Evolutionary conservation across 2,888 invertebrate genomes (phyloP).

Genomic region (Epinotia bilunana): DNA sequence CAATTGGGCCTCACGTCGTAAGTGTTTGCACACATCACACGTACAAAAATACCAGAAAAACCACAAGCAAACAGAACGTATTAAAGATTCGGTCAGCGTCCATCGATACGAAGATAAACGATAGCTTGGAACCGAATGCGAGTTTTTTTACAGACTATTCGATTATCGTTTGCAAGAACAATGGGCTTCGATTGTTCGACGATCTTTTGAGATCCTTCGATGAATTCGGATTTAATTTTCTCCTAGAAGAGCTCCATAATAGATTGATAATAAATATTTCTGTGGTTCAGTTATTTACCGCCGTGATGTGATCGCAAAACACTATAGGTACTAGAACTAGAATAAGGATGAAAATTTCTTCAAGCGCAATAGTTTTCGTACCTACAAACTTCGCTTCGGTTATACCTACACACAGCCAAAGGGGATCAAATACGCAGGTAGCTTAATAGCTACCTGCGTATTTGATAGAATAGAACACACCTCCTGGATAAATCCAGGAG

Average conservation of each 20-base stretch:
- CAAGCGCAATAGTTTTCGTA: no score
- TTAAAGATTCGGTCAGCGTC: conserved; percentile 32
- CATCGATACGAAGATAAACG: conserved; percentile 40
- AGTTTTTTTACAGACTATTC: conserved; percentile 69
- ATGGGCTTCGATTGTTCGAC: conserved; percentile 65
- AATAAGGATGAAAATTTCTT: no score
- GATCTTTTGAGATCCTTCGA: conserved; percentile 53
- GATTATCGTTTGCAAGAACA: conserved; percentile 79
- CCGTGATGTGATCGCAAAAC: no score
- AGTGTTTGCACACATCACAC: background rate
- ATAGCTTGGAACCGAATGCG: conserved; percentile 53
- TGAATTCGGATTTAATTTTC: conserved; percentile 14
- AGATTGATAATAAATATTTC: background rate
- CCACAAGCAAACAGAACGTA: background rate
- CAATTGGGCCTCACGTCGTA: no score
- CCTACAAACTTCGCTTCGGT: no score
- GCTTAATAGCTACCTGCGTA: no score
- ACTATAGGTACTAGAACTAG: no score
- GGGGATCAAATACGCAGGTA: no score
- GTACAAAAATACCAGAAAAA: background rate
- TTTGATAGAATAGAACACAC: no score
- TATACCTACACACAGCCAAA: no score
- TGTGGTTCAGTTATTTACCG: background rate
- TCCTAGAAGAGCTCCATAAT: conserved; percentile 2
- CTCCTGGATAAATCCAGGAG: no score